These are phyloP conservation scores for Saturnia japonica DNA, from an alignment of 2,888 invertebrate genomes.

Conservation along the genomic window DNA sequence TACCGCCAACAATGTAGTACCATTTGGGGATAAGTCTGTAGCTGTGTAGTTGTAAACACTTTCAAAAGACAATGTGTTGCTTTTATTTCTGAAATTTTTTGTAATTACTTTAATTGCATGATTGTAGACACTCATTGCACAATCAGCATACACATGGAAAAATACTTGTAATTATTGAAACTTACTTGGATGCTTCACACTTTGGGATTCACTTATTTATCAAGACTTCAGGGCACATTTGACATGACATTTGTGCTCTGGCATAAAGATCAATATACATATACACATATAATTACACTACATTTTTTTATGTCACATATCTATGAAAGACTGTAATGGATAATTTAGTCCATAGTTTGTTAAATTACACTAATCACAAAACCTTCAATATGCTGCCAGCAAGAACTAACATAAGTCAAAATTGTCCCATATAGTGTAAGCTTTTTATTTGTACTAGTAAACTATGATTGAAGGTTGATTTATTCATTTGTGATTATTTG, in stretches of 20 bases:
- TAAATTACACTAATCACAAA: too few relatives aligned
- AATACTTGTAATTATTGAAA: neutral
- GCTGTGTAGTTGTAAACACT: constrained; percentile 92
- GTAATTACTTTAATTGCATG: neutral
- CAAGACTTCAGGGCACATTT: too few relatives aligned
- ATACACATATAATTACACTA: too few relatives aligned
- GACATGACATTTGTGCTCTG: too few relatives aligned
- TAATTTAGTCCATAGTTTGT: too few relatives aligned
- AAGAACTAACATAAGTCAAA: too few relatives aligned
- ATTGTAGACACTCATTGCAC: neutral
- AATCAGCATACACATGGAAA: neutral
- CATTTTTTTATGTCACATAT: too few relatives aligned
- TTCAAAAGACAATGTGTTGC: constrained; percentile 93
- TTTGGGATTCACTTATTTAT: too few relatives aligned
- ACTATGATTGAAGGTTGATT: neutral
- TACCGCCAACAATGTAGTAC: constrained; percentile 90
- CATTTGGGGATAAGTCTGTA: constrained; percentile 94
- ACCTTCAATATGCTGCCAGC: too few relatives aligned
- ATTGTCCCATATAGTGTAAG: neutral
- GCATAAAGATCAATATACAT: too few relatives aligned
- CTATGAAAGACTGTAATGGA: too few relatives aligned
- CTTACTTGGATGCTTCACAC: too few relatives aligned
- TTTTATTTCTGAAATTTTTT: constrained; percentile 88
- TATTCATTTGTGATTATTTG: neutral
- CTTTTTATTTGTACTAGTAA: neutral